These are phyloP conservation scores for Orthosia gothica DNA, from an alignment of 2,888 invertebrate species.

Conservation along the genomic window DNA sequence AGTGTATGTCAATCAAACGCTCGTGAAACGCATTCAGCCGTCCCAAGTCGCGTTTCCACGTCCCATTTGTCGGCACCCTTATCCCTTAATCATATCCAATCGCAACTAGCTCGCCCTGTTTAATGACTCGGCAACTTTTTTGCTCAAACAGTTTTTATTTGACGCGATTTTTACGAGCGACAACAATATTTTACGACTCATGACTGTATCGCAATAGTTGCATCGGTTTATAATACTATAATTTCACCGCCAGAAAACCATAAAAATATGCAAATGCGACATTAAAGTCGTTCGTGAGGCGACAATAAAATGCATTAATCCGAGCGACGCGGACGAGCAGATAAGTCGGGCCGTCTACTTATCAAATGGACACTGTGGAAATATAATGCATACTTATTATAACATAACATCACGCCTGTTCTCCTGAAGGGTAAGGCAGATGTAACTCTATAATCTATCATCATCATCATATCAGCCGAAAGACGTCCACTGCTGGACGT, in stretches of 20 bases:
- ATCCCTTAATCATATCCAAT: conserved; percentile 54
- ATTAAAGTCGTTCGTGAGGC: conserved; percentile 84
- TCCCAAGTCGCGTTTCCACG: conserved; percentile 28
- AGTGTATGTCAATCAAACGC: conserved; percentile 55
- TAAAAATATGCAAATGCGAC: conserved; percentile 90
- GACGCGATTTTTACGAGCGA: conserved; percentile 85
- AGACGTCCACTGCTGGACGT: no score
- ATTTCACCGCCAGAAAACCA: conserved; percentile 89
- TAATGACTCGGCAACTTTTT: conserved; percentile 84
- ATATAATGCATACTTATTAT: conserved; percentile 25
- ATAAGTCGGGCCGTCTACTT: conserved; percentile 59
- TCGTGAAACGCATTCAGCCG: conserved; percentile 57
- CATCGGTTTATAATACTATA: conserved; percentile 90
- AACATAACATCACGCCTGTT: no score
- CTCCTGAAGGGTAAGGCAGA: no score
- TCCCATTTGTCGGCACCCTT: conserved; percentile 52
- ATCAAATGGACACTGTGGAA: conserved; percentile 55
- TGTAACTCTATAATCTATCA: no score
- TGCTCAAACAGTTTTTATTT: conserved; percentile 87
- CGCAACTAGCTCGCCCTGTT: conserved; percentile 60
- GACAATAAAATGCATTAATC: conserved; percentile 84
- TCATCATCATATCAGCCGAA: no score
- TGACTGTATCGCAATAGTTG: conserved; percentile 86
- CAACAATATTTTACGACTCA: conserved; percentile 89
- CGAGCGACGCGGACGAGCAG: conserved; percentile 55